Conservation (phyloP, 2,888 invertebrate genomes). For the Endomychus coccineus region DNA sequence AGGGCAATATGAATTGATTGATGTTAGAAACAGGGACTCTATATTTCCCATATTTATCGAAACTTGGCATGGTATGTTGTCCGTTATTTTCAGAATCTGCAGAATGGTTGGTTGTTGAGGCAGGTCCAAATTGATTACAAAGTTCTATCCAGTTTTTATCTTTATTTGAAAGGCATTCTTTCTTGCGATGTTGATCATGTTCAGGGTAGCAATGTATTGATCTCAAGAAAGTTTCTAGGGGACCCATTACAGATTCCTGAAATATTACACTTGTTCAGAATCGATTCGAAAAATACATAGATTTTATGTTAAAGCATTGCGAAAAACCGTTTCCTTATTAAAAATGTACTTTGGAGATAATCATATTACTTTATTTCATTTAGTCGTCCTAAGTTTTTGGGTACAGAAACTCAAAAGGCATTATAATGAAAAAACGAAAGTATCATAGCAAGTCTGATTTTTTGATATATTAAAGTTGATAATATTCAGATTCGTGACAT, state of each 20-base stretch:
- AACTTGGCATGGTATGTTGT: constrained; percentile 5
- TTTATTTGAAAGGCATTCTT: constrained; percentile 10
- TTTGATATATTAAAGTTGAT: no score
- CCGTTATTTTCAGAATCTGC: constrained; percentile 3
- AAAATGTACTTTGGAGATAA: no score
- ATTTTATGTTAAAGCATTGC: constrained; percentile 6
- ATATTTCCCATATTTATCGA: constrained; percentile 10
- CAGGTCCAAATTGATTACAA: constrained; percentile 3
- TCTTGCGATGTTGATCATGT: constrained; percentile 30
- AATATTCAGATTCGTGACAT: no score
- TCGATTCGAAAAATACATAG: constrained; percentile 1
- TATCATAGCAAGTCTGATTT: no score
- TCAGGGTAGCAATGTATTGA: constrained; percentile 40
- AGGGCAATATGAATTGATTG: constrained; percentile 7
- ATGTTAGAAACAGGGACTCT: constrained; percentile 5
- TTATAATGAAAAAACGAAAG: no score
- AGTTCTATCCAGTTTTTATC: constrained; percentile 7
- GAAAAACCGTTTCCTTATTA: no score
- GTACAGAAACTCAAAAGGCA: no score
- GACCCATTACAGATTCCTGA: constrained; percentile 37
- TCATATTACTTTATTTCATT: no score
- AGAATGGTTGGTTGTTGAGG: constrained; percentile 1
- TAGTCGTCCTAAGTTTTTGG: no score
- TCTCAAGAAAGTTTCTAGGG: constrained; percentile 38
- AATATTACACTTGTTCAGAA: no score